Conservation (phyloP, 2,113 vertebrate genomes). For the Bolborhynchus lineola region DNA sequence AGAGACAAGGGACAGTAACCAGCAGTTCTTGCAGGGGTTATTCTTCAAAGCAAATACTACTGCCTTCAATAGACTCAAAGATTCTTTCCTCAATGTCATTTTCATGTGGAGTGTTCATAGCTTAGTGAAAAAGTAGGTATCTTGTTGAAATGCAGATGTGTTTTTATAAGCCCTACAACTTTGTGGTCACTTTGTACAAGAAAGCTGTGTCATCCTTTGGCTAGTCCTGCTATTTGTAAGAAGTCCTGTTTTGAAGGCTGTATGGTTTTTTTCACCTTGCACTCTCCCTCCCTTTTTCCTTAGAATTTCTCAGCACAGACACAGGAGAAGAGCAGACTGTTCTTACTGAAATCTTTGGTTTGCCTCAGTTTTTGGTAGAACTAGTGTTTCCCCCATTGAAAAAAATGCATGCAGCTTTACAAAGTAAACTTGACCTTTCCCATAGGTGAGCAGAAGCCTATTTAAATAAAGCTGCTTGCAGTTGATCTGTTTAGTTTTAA, state of each 20-base stretch:
- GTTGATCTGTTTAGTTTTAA: slow-evolving; percentile 59
- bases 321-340: background rate
- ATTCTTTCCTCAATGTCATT: background rate
- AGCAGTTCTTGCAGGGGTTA: background rate
- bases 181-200: background rate
- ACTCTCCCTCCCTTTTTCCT: background rate
- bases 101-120: background rate
- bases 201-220: background rate
- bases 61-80: background rate
- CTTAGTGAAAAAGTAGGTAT: background rate
- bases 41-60: background rate
- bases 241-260: background rate
- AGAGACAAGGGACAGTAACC: background rate
- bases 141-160: background rate
- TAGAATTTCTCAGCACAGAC: background rate
- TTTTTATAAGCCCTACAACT: background rate
- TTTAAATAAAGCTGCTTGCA: slow-evolving; percentile 58
- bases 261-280: background rate
- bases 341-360: background rate
- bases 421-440: slow-evolving; percentile 19
- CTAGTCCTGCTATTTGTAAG: background rate
- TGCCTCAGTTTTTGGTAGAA: background rate
- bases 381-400: background rate
- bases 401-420: background rate
- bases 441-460: slow-evolving; percentile 14